A percentile compares a stretch with the other conserved stretches of the same genome.
These are phyloP conservation scores for Hirudinaria manillensis DNA, from an alignment of 2,888 invertebrate genomes.

Conservation along the genomic window DNA sequence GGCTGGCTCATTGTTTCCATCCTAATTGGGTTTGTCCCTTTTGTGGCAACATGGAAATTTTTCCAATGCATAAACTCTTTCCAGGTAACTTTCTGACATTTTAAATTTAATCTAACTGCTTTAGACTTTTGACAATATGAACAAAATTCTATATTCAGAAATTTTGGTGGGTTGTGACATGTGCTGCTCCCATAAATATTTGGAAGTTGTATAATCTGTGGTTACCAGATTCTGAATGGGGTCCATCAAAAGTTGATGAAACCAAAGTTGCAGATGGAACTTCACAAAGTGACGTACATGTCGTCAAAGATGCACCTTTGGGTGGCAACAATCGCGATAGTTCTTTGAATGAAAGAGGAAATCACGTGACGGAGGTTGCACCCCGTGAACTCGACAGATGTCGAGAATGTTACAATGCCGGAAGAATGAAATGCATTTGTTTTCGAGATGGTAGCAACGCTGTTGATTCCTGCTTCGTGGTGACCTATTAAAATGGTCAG, in stretches of 20 bases:
- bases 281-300: too few relatives aligned
- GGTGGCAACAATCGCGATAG: too few relatives aligned
- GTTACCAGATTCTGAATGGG: slow-evolving; percentile 26
- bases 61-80: slow-evolving; percentile 34
- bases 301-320: too few relatives aligned
- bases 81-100: slow-evolving; percentile 17
- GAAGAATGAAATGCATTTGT: too few relatives aligned
- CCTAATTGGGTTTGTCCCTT: slow-evolving; percentile 48
- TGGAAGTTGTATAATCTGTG: slow-evolving; percentile 26
- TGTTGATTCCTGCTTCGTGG: too few relatives aligned
- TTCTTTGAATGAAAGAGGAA: too few relatives aligned
- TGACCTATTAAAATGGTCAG: too few relatives aligned
- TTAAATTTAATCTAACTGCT: not conserved
- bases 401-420: too few relatives aligned
- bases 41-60: slow-evolving; percentile 41
- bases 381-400: too few relatives aligned
- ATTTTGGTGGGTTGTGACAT: slow-evolving; percentile 32
- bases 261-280: not conserved
- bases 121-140: not conserved
- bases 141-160: slow-evolving; percentile 17
- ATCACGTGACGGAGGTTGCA: too few relatives aligned
- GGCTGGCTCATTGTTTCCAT: slow-evolving; percentile 48
- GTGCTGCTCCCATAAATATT: slow-evolving; percentile 27
- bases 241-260: slow-evolving; percentile 18
- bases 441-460: too few relatives aligned